These are phyloP conservation scores for Electrophaes corylata DNA, from an alignment of 2,888 invertebrate species.

Conservation along the genomic window DNA sequence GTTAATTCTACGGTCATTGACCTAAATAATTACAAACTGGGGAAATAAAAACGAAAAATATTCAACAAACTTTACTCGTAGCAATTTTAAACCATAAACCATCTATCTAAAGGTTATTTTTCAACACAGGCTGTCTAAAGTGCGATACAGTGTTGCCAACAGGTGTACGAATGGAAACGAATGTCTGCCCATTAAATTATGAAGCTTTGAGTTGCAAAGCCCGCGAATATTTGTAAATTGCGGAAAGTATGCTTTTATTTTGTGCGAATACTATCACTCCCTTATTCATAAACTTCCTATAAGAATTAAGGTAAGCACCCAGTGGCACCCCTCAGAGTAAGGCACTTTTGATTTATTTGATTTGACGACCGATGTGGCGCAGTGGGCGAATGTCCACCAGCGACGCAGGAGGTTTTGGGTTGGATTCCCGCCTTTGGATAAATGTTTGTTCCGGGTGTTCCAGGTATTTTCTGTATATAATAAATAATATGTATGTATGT, in stretches of 20 bases:
- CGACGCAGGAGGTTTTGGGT: too few species aligned
- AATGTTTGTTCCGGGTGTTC: too few species aligned
- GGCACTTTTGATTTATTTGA: too few species aligned
- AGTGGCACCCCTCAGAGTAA: too few species aligned
- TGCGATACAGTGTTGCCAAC: slow-evolving; percentile 13
- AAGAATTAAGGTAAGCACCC: too few species aligned
- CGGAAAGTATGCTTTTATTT: background rate
- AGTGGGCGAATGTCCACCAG: too few species aligned
- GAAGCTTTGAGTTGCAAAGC: slow-evolving; percentile 12
- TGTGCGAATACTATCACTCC: background rate
- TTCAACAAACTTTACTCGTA: background rate
- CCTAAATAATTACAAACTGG: background rate
- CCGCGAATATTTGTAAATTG: background rate
- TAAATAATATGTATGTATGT: too few species aligned
- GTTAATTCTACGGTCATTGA: background rate
- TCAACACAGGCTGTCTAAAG: background rate
- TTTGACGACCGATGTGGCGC: too few species aligned
- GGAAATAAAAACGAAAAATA: background rate
- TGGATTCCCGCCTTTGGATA: too few species aligned
- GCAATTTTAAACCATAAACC: background rate
- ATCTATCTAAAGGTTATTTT: background rate
- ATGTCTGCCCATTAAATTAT: slow-evolving; percentile 21
- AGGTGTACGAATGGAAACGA: slow-evolving; percentile 23
- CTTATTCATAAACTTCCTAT: background rate
- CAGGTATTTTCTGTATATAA: too few species aligned